Base-by-base conservation (phyloP, 2,888 invertebrate species). In the Tupiocoris notatus region DNA sequence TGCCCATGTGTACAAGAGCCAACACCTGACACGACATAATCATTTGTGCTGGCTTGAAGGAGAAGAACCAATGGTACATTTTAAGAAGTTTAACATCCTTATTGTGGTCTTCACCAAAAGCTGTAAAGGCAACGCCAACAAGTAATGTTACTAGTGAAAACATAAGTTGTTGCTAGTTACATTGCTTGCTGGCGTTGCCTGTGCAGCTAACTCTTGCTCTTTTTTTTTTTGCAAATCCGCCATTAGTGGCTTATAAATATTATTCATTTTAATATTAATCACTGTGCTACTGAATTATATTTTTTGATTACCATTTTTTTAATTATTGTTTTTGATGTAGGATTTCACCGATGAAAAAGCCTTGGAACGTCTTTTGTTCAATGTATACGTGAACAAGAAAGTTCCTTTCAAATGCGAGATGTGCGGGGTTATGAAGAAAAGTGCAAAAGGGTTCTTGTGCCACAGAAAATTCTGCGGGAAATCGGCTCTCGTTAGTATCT, bases 391-490 rank as follows among this genome's bases (percentile, higher is more conserved):
- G 39, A 21, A 59, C 17, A 56, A 59, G 2, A 78, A 71, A 20
- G 17, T 39, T n/a, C 16, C 63, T 20, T 83, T 90, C 12, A 82
- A 82, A 63, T 91, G 90, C 81, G 86, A 87, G 78, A 83, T 82
- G 71, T 91, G 90, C 81, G 85, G 85, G 0, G 79, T 62, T 3
- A 58, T 21, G 17, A 84, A 89, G 82, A 85, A 84, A 56, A 88
- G 88, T 1, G 86, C 84, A 1, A 81, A 85, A 25, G 91, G 91
- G 22, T 90, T 88, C 80, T 84, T 88, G 76, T 88, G 89, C 0
- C 91, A 91, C 81, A 83, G 88, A 64, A 82, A 86, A 65, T 85
- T 86, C 68, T 91, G 91, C 81, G 88, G 88, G 18, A 89, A 88
- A 83, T 82, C 86, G 2, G 79, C 87, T 87, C 86, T 88, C 83